Percentiles rank a stretch among this genome's conserved stretches.
Evolutionary conservation across 1,140 invertebrate genomes (phyloP).

Genomic region (Planococcus citri): DNA sequence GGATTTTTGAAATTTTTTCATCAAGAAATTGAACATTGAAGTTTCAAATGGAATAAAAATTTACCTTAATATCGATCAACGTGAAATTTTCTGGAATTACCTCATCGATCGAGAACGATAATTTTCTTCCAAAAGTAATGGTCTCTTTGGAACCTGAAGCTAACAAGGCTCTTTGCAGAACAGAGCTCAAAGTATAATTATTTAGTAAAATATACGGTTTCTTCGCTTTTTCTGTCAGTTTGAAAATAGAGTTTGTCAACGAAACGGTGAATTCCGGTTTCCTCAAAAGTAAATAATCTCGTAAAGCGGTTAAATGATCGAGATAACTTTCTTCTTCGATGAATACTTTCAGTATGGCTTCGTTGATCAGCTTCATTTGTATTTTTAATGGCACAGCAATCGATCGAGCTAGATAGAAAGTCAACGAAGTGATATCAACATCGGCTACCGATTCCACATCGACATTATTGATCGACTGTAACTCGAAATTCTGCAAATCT

Average conservation of each 20-base stretch:
- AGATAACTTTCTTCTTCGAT: slow-evolving; percentile 12
- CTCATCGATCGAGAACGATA: background rate
- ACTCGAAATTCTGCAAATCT: background rate
- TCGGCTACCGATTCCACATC: background rate
- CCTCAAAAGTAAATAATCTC: background rate
- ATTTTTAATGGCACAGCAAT: background rate
- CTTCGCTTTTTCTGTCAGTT: background rate
- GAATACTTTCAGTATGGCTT: background rate
- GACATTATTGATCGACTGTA: background rate
- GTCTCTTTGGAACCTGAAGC: background rate
- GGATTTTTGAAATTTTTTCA: background rate
- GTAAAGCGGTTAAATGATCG: background rate
- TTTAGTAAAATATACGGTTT: background rate
- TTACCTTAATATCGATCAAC: background rate
- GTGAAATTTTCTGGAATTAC: background rate
- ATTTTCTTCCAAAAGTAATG: background rate
- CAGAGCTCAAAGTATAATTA: background rate
- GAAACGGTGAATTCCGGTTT: background rate
- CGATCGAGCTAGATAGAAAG: background rate
- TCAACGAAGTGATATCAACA: background rate
- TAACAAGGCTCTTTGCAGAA: background rate
- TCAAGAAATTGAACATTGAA: background rate
- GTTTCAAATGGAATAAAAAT: too few relatives aligned
- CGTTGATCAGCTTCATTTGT: background rate
- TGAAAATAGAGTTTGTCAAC: background rate